Evolutionary conservation across 2,113 vertebrate genomes (phyloP).

Genomic region (Caranx melampygus): DNA sequence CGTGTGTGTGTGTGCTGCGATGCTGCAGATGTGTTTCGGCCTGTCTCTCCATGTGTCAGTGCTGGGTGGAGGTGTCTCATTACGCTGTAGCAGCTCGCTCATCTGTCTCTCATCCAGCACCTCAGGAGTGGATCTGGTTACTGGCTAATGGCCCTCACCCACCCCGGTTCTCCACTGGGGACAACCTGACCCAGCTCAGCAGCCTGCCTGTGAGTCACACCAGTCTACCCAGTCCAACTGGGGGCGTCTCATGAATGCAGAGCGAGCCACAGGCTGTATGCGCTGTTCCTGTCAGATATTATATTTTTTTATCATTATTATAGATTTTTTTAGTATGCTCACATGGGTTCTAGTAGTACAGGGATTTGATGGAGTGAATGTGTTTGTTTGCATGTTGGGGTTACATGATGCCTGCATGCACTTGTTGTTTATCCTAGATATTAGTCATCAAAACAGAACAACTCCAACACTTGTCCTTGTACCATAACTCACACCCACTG

Average conservation of each 20-base stretch:
- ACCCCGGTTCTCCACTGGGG: constrained; percentile 37
- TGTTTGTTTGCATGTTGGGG: not conserved
- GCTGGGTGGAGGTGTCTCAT: constrained; percentile 68
- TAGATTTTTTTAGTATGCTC: not conserved
- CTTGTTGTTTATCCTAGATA: constrained; percentile 18
- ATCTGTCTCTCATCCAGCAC: constrained; percentile 38
- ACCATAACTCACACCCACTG: constrained; percentile 1
- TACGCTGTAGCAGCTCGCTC: constrained; percentile 54
- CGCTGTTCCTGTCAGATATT: not conserved
- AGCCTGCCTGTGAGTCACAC: constrained; percentile 38
- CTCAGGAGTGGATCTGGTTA: constrained; percentile 69
- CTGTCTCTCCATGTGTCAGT: constrained; percentile 27
- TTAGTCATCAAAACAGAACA: constrained; percentile 33
- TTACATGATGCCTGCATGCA: constrained; percentile 22
- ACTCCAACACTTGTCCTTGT: constrained; percentile 3
- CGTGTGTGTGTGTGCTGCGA: constrained; percentile 10
- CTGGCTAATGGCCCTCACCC: constrained; percentile 67
- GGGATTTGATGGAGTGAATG: not conserved
- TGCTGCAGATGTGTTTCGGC: constrained; percentile 24
- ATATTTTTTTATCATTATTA: no score
- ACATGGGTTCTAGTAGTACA: not conserved
- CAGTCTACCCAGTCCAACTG: not conserved
- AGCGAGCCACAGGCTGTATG: not conserved
- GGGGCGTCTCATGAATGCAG: not conserved
- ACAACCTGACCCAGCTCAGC: constrained; percentile 64